Base-by-base conservation (phyloP, 2,797 vertebrate genomes). In the Oreortyx pictus region DNA sequence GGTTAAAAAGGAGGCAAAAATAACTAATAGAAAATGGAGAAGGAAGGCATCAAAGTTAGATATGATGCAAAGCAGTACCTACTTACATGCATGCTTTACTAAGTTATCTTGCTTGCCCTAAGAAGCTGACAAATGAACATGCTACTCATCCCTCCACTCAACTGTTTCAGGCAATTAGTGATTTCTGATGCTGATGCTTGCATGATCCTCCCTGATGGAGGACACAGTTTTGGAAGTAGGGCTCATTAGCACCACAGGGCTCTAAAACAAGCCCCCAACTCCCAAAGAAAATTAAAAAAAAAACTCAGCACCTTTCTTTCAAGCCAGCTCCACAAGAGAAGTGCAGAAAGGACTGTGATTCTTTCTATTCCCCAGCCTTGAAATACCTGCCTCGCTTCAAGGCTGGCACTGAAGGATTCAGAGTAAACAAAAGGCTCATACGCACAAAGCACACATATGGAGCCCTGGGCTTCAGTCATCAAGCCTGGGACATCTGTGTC, bases 401-500 rank as follows among this genome's bases (percentile, higher is more conserved):
- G 81, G 61, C 75, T 70, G 72, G 86, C 14, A 25, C 47, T 24
- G 14, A 56, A 82, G 54, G 33, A 33, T 35, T 46, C 7, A 62
- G 75, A 91, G 80, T 37, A 80, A 95, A 94, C 66, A 94, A 89
- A 94, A 87, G 90, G 73, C 68, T 57, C 33, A 19, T 2, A 4
- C 12, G 29, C 52, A 88, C 86, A 89, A 93, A 92, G 88, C 35
- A 77, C 81, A 80, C 84, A 90, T 47, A 85, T 9, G 50, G 86
- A 85, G 72, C 86, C 79, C 72, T 47, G 47, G 61, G 66, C 60
- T 88, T 44, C 88, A 47, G 17, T 52, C 76, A 85, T 75, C 61
- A 87, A 79, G 57, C 50, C 54, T 33, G 37, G 62, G 62, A 93
- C 93, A 93, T 93, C 90, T 95, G 91, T 60, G 84, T 54, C 79